Percentiles rank a stretch among this genome's conserved stretches.
phyloP scores from a whole-genome alignment of 2,797 vertebrate species.

The Sebastes dallii region DNA sequence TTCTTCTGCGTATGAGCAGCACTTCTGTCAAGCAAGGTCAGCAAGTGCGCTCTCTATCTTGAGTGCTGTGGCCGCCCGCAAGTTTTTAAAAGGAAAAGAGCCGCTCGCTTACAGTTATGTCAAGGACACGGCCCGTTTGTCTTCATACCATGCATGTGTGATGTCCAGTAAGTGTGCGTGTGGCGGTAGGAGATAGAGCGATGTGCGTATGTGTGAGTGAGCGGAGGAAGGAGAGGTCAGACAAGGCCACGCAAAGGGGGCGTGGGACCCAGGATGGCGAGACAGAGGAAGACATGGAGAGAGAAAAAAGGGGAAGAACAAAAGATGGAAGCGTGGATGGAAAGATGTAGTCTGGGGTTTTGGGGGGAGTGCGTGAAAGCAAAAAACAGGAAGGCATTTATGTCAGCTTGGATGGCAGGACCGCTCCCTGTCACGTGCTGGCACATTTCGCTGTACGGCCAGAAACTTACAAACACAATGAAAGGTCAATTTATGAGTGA shows the following conservation, averaged over 20 bases:
- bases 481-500: constrained; percentile 13
- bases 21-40: constrained; percentile 33
- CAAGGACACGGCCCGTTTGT: constrained; percentile 37
- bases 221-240: constrained; percentile 65
- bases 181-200: background rate
- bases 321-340: constrained; percentile 62
- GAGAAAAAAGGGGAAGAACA: constrained; percentile 40
- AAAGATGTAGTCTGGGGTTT: constrained; percentile 42
- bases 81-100: constrained; percentile 34
- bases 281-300: constrained; percentile 56
- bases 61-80: background rate
- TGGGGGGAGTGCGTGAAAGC: constrained; percentile 7
- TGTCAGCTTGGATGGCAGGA: constrained; percentile 37
- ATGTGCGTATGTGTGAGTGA: constrained; percentile 26
- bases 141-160: constrained; percentile 33
- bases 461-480: constrained; percentile 9
- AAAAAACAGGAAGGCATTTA: constrained; percentile 64
- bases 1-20: constrained; percentile 11
- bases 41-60: constrained; percentile 22
- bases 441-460: constrained; percentile 30
- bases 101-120: constrained; percentile 16
- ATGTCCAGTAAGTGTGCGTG: constrained; percentile 27
- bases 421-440: constrained; percentile 45
- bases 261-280: constrained; percentile 55
- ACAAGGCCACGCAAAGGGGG: constrained; percentile 58